phyloP scores from a whole-genome alignment of 2,888 invertebrate genomes.

The Selenia dentaria region DNA sequence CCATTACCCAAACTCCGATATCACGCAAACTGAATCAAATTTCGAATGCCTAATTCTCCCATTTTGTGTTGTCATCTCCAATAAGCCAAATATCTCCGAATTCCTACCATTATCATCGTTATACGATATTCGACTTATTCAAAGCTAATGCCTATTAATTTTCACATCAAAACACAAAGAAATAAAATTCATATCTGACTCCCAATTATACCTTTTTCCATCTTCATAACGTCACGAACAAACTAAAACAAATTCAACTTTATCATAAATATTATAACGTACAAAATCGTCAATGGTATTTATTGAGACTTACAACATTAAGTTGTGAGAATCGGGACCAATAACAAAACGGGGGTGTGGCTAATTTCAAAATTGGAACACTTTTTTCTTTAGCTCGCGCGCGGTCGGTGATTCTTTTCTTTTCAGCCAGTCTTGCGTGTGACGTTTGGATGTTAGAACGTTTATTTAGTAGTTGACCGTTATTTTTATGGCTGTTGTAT shows the following conservation, averaged over 20 bases:
- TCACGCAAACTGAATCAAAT: not conserved
- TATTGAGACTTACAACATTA: slow-evolving; percentile 38
- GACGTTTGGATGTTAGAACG: slow-evolving; percentile 34
- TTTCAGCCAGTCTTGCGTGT: slow-evolving; percentile 51
- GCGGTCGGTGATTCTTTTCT: slow-evolving; percentile 51
- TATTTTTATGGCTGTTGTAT: slow-evolving; percentile 11
- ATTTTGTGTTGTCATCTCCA: not conserved
- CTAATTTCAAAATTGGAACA: slow-evolving; percentile 76
- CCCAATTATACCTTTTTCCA: slow-evolving; percentile 25
- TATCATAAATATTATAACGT: slow-evolving; percentile 1
- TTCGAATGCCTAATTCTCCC: not conserved
- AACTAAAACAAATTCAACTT: slow-evolving; percentile 9
- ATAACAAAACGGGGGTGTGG: slow-evolving; percentile 76
- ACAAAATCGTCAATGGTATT: slow-evolving; percentile 7
- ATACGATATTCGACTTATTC: slow-evolving; percentile 29
- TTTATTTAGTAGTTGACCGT: slow-evolving; percentile 15
- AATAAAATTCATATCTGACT: slow-evolving; percentile 55
- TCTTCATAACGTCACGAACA: not conserved
- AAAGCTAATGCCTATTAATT: slow-evolving; percentile 37
- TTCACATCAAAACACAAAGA: slow-evolving; percentile 44
- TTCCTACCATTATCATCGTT: slow-evolving; percentile 3
- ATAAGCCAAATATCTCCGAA: slow-evolving; percentile 1
- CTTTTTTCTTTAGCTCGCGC: slow-evolving; percentile 60
- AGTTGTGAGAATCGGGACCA: slow-evolving; percentile 50
- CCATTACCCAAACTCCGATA: too few relatives aligned